Conservation (phyloP, 2,888 invertebrate genomes). For the Nysson spinosus region DNA sequence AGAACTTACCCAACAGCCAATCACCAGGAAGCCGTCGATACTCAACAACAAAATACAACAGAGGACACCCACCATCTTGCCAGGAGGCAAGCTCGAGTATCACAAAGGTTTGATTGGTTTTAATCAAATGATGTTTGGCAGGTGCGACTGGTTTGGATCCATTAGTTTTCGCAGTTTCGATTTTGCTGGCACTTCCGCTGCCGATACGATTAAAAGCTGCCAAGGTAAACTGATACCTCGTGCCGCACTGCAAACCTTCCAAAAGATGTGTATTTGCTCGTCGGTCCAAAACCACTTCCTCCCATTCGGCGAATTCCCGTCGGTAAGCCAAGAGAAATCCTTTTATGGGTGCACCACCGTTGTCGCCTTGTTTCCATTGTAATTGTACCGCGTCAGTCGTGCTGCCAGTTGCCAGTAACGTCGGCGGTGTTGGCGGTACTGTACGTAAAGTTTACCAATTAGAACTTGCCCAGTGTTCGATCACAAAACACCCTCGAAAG, state of each 20-base stretch:
- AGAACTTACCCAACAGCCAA: constrained; percentile 70
- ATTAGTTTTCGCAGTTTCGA: constrained; percentile 75
- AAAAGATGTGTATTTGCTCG: constrained; percentile 75
- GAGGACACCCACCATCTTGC: constrained; percentile 77
- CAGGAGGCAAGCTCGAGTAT: constrained; percentile 75
- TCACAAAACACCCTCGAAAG: no score
- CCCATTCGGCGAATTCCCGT: constrained; percentile 80
- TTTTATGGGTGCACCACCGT: constrained; percentile 79
- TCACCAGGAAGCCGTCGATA: constrained; percentile 72
- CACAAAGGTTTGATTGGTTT: constrained; percentile 75
- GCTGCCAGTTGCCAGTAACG: constrained; percentile 78
- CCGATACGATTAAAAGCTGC: constrained; percentile 77
- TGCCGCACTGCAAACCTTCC: constrained; percentile 74
- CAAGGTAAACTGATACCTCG: constrained; percentile 75
- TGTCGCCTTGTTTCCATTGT: constrained; percentile 80
- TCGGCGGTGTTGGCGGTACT: constrained; percentile 82
- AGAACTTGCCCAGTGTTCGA: constrained; percentile 48
- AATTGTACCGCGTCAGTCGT: constrained; percentile 79
- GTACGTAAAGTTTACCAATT: constrained; percentile 70
- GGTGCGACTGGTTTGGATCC: constrained; percentile 75
- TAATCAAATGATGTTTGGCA: constrained; percentile 72
- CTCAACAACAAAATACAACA: constrained; percentile 76
- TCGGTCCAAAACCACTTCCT: constrained; percentile 79
- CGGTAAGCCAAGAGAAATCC: constrained; percentile 80
- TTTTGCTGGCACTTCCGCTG: constrained; percentile 75